Conservation (phyloP, 2,888 invertebrate species). For the Vandiemenella viatica region DNA sequence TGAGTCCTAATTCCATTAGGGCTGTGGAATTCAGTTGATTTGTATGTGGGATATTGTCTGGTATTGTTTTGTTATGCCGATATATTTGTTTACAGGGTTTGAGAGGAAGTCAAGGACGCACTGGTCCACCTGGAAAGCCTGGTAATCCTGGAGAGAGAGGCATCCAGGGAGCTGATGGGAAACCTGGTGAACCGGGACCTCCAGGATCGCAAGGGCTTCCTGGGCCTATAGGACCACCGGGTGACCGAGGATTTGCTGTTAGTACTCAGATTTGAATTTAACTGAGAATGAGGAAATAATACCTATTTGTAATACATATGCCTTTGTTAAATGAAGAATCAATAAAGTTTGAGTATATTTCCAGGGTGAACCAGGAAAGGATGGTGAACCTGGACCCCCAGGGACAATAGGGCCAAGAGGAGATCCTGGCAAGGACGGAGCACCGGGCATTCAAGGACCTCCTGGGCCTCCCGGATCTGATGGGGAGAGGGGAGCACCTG, state of each 20-base stretch:
- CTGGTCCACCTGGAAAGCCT: conserved; percentile 52
- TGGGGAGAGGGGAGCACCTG: conserved; percentile 62
- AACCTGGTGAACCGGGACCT: conserved; percentile 66
- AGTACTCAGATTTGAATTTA: conserved; percentile 18
- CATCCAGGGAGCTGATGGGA: conserved; percentile 68
- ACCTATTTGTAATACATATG: background rate
- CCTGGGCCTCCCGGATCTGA: conserved; percentile 55
- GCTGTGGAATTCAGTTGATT: no score
- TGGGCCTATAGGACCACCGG: conserved; percentile 60
- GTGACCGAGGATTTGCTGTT: conserved; percentile 59
- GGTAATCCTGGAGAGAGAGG: conserved; percentile 59
- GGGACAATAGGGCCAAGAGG: conserved; percentile 66
- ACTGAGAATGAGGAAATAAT: no score
- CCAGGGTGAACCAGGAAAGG: conserved; percentile 65
- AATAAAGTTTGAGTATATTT: no score
- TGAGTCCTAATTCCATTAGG: no score
- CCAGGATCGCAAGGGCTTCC: conserved; percentile 67
- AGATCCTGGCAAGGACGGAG: conserved; percentile 63
- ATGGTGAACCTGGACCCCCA: conserved; percentile 60
- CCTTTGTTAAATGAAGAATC: no score
- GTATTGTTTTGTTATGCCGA: no score
- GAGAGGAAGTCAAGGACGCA: conserved; percentile 47
- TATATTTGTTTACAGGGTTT: no score
- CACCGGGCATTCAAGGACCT: conserved; percentile 55
- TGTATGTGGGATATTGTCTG: no score